These are phyloP conservation scores for Proisotoma minuta DNA, from an alignment of 2,888 invertebrate species.

Conservation along the genomic window DNA sequence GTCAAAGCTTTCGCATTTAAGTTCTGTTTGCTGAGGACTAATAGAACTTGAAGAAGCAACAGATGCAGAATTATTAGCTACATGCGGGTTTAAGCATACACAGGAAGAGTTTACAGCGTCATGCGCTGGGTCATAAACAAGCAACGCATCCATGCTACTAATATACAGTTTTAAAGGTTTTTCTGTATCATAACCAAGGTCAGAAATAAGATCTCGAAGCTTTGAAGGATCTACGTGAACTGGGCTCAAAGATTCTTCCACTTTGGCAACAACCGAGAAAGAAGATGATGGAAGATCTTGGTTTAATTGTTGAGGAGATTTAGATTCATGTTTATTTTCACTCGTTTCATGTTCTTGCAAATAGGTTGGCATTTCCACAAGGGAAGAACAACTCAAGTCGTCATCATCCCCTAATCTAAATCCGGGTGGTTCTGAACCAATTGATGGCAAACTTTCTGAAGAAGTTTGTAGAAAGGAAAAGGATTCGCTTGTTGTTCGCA, in stretches of 20 bases:
- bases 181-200: constrained; percentile 42
- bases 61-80: neutral
- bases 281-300: neutral
- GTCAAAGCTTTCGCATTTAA: neutral
- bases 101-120: constrained; percentile 7
- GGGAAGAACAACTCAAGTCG: neutral
- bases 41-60: constrained; percentile 3
- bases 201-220: constrained; percentile 31
- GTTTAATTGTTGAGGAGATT: neutral
- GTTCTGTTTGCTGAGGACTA: constrained; percentile 1
- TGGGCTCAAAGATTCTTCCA: too few relatives aligned
- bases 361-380: neutral
- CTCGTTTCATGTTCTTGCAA: neutral
- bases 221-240: constrained; percentile 4
- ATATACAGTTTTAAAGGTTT: constrained; percentile 43
- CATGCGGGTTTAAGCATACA: neutral
- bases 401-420: neutral
- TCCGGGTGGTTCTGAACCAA: constrained; percentile 35
- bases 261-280: neutral
- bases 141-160: constrained; percentile 47
- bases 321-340: neutral
- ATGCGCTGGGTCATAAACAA: constrained; percentile 38
- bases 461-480: constrained; percentile 33
- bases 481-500: constrained; percentile 12
- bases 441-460: constrained; percentile 42